Evolutionary conservation across 2,797 vertebrate genomes (phyloP).

Genomic region (Periparus ater): DNA sequence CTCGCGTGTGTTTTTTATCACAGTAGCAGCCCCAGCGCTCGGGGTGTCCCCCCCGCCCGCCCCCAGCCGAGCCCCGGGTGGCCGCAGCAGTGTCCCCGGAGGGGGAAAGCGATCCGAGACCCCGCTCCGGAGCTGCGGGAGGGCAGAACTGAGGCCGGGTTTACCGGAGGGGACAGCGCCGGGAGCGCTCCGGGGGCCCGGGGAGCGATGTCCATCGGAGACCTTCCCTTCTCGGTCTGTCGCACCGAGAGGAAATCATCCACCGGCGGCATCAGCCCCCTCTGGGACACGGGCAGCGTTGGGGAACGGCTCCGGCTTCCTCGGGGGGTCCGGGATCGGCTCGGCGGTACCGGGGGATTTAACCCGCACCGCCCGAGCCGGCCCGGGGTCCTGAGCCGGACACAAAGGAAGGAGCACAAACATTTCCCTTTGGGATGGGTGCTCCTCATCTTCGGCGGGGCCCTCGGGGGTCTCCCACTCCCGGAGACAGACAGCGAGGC

Average conservation of each 20-base stretch:
- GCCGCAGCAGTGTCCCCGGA: background rate
- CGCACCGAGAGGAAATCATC: background rate
- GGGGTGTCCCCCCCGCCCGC: fast-evolving
- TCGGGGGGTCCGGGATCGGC: background rate
- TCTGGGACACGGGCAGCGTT: background rate
- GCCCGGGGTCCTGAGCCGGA: background rate
- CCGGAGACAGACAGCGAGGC: background rate
- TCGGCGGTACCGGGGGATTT: background rate
- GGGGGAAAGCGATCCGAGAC: fast-evolving
- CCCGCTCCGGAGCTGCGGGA: background rate
- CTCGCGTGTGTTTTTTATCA: background rate
- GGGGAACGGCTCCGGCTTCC: background rate
- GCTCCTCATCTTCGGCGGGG: too few relatives aligned
- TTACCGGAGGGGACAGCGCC: background rate
- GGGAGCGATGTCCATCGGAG: background rate
- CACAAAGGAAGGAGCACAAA: background rate
- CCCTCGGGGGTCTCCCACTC: background rate
- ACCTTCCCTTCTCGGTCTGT: background rate
- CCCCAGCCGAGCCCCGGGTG: background rate
- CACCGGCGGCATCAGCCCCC: background rate
- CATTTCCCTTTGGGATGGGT: background rate
- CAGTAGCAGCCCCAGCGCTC: background rate
- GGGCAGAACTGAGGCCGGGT: background rate
- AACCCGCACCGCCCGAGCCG: background rate
- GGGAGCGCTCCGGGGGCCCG: background rate